Conservation (phyloP, 30 jellyfish, hydroid and myxozoan genomes). For the Cassiopea xamachana region DNA sequence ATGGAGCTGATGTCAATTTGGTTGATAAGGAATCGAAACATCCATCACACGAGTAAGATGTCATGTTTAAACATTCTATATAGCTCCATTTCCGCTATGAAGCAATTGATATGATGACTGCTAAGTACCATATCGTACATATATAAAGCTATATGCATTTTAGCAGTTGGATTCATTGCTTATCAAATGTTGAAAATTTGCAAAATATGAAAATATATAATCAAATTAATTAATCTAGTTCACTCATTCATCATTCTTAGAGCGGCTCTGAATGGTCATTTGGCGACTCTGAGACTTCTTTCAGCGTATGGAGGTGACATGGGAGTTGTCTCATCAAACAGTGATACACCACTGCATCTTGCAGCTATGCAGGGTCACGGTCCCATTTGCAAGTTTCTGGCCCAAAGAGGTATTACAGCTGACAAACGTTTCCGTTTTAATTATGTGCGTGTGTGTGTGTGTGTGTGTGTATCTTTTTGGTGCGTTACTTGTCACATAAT, state of each 20-base stretch:
- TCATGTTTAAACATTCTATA: no score
- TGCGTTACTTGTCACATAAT: no score
- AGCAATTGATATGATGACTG: no score
- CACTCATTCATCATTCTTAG: constrained; percentile 16
- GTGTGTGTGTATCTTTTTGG: no score
- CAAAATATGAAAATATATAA: no score
- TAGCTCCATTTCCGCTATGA: no score
- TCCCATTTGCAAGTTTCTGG: constrained; percentile 88
- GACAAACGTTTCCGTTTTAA: neutral
- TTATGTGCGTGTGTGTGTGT: no score
- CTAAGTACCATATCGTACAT: no score
- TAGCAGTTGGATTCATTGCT: no score
- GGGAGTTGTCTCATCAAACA: constrained; percentile 35
- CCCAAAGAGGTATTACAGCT: constrained; percentile 79
- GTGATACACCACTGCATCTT: constrained; percentile 81
- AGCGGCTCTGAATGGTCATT: constrained; percentile 83
- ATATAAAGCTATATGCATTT: no score
- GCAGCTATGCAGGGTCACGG: constrained; percentile 89
- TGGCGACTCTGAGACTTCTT: constrained; percentile 61
- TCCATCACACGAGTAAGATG: constrained; percentile 84
- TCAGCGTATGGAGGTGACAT: constrained; percentile 83
- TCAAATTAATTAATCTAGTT: no score
- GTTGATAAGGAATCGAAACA: constrained; percentile 58
- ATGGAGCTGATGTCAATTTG: constrained; percentile 74
- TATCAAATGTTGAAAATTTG: no score